Evolutionary conservation across 2,113 vertebrate genomes (phyloP).

Genomic region (Pica pica): DNA sequence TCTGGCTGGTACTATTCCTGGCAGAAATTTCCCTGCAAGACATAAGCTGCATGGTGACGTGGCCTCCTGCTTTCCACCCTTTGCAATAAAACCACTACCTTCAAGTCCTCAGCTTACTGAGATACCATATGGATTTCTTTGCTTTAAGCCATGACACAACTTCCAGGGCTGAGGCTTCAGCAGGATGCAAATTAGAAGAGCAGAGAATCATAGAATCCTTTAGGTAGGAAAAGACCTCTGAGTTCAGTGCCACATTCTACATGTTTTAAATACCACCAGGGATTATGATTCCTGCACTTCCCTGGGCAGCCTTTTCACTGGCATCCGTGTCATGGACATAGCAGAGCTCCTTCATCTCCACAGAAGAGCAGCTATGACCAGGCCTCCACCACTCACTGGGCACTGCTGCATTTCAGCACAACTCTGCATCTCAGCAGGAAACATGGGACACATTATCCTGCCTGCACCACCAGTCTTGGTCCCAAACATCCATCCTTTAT

Average conservation of each 20-base stretch:
- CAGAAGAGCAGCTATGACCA: fast-evolving
- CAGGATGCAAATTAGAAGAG: background rate
- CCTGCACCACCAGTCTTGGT: background rate
- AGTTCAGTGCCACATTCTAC: background rate
- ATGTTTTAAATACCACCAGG: background rate
- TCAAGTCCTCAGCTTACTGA: background rate
- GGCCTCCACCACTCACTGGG: background rate
- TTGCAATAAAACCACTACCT: background rate
- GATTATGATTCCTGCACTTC: background rate
- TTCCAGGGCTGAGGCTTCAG: background rate
- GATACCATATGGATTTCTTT: background rate
- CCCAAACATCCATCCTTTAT: background rate
- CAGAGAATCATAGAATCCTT: background rate
- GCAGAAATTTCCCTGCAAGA: background rate
- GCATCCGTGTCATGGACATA: fast-evolving
- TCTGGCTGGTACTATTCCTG: background rate
- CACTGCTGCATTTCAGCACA: background rate
- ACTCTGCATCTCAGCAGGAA: background rate
- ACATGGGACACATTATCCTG: fast-evolving
- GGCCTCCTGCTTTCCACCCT: background rate
- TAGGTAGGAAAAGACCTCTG: background rate
- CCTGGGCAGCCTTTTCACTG: background rate
- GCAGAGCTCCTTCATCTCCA: background rate
- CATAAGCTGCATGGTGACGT: fast-evolving
- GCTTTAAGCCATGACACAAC: background rate